Conservation (phyloP, 2,797 vertebrate genomes). For the Pempheris klunzingeri region DNA sequence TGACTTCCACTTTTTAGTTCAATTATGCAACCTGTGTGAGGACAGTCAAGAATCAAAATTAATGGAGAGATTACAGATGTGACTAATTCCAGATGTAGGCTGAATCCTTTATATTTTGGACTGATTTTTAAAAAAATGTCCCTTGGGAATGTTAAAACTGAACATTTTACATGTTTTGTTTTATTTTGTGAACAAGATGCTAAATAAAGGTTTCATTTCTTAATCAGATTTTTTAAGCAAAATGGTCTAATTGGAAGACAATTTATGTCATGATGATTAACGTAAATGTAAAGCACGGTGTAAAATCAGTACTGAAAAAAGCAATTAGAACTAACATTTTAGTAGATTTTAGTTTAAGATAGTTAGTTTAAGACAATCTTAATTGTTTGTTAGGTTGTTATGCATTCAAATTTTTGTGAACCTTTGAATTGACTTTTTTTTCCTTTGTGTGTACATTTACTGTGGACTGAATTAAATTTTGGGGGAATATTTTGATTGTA, state of each 20-base stretch:
- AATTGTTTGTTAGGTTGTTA: background rate
- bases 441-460: background rate
- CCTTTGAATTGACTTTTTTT: background rate
- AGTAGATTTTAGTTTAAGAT: background rate
- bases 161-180: background rate
- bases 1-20: background rate
- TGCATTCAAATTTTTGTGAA: background rate
- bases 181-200: background rate
- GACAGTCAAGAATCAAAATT: background rate
- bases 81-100: too few relatives aligned
- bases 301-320: background rate
- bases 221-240: background rate
- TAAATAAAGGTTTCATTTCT: background rate
- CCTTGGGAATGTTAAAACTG: background rate
- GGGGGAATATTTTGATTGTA: background rate
- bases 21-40: background rate
- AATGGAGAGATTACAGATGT: background rate
- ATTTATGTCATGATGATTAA: background rate
- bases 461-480: background rate
- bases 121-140: background rate
- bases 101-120: too few relatives aligned
- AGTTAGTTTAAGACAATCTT: background rate
- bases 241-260: background rate
- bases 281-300: background rate
- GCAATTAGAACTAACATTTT: background rate